phyloP scores from a whole-genome alignment of 2,888 invertebrate genomes.

The Endotricha flammealis region DNA sequence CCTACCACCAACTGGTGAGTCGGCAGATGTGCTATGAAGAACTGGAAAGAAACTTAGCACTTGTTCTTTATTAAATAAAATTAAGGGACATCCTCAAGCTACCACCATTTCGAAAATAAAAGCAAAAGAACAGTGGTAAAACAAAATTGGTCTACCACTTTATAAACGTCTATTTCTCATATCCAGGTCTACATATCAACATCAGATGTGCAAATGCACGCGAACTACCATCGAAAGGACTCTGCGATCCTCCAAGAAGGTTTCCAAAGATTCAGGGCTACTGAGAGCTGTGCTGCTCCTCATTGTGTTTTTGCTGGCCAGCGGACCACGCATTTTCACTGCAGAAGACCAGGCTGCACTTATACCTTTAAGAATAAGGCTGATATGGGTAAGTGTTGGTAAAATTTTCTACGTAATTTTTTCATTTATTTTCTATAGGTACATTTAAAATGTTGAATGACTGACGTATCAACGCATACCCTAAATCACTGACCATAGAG shows the following conservation, averaged over 20 bases:
- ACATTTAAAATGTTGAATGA: too few species aligned
- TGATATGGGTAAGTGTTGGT: constrained; percentile 92
- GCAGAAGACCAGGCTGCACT: constrained; percentile 92
- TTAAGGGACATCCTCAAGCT: too few species aligned
- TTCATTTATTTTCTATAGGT: too few species aligned
- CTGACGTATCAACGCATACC: too few species aligned
- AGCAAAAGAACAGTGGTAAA: too few species aligned
- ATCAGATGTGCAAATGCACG: constrained; percentile 99
- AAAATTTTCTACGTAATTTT: too few species aligned
- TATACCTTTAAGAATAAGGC: constrained; percentile 99
- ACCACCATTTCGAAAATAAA: too few species aligned
- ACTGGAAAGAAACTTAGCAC: too few species aligned
- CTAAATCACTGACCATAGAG: too few species aligned
- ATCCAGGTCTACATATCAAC: constrained; percentile 95
- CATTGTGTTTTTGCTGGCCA: constrained; percentile 96
- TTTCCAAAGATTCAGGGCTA: constrained; percentile 96
- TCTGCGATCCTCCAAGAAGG: constrained; percentile 98
- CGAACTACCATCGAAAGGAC: constrained; percentile 98
- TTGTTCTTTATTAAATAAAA: too few species aligned
- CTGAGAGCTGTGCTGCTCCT: constrained; percentile 95
- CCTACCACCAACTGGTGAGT: too few species aligned
- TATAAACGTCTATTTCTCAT: not conserved
- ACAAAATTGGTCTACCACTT: not conserved
- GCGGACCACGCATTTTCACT: constrained; percentile 98
- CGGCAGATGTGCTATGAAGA: too few species aligned